phyloP scores from a whole-genome alignment of 2,113 vertebrate species.

The Embiotoca jacksoni region DNA sequence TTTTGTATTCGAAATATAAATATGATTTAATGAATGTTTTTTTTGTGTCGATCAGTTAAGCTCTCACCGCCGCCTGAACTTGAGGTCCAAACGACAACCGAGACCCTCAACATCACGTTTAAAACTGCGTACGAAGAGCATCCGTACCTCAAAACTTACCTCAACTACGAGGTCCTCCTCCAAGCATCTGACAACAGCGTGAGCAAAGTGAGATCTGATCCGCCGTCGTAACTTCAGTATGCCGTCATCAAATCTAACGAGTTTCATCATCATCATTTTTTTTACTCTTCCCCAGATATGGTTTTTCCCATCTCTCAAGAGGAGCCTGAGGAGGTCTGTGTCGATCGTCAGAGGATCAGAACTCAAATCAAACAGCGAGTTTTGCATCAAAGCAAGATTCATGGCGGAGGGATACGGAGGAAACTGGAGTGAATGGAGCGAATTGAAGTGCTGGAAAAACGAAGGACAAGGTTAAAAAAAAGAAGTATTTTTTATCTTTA shows the following conservation, averaged over 20 bases:
- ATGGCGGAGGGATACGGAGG: fast-evolving
- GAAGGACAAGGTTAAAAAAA: conserved; percentile 34
- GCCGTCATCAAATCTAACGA: too few species aligned
- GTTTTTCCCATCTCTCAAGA: fast-evolving
- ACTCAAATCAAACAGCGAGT: not conserved
- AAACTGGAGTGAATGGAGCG: conserved; percentile 65
- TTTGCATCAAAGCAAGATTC: conserved; percentile 57
- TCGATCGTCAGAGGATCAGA: not conserved
- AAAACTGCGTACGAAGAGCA: conserved; percentile 51
- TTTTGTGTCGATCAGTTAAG: conserved; percentile 66
- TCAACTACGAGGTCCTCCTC: conserved; percentile 36
- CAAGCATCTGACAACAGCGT: not conserved
- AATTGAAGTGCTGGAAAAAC: conserved; percentile 10
- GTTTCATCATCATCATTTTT: too few species aligned
- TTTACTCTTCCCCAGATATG: conserved; percentile 23
- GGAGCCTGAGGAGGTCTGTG: fast-evolving
- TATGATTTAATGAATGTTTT: not conserved
- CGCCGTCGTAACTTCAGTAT: not conserved
- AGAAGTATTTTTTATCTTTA: not conserved
- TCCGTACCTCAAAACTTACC: fast-evolving
- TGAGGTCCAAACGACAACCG: conserved; percentile 10
- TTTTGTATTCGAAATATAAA: too few species aligned
- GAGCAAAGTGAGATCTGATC: conserved; percentile 23
- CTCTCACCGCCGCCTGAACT: conserved; percentile 46
- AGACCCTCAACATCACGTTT: conserved; percentile 55